Base-by-base conservation (phyloP, 2,888 invertebrate species). In the Sphecodes monilicornis region DNA sequence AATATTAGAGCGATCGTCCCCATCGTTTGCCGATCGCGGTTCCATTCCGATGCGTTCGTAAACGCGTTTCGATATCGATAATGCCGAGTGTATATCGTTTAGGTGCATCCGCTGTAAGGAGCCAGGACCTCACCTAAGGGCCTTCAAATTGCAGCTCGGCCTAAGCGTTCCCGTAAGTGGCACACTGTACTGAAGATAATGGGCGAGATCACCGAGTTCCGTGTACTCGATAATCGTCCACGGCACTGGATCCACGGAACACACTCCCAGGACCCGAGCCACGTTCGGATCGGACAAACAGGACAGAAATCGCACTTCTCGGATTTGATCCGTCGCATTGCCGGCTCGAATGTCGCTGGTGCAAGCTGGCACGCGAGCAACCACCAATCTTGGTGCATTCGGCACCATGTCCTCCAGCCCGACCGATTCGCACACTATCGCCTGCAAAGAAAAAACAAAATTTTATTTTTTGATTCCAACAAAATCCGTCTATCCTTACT, bases 181-280 rank as follows among this genome's bases (percentile, higher is more conserved):
- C 80, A 94, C 94, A 86, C 94, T 93, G 90, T 95, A 94, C 92
- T 96, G 96, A 83, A 96, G 94, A 94, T 97, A 97, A 94, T 97
- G 97, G 90, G 97, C 96, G 84, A 97, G 96, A 94, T 97, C 97
- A 16, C 97, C 97, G 92, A 97, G 96, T 91, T 97, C 97, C 93
- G 97, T 96, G 94, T 97, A 97, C 94, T 97, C 97, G 89, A 97
- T 96, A 76, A 97, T 96, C 91, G 97, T 96, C 96, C 97, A 96
- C 77, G 96, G 96, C 87, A 96, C 96, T 26, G 93, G 90, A 89
- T 96, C 96, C 84, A 95, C 95, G 13, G 83, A 76, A 92, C 96
- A 96, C 78, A 97, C 96, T 75, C 96, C 97, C 86, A 97, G 94
- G 79, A 97, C 95, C 88, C 96, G 95, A 76, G 97, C 97, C 83